Conservation (phyloP, 2,113 vertebrate species). For the Plotosus lineatus region DNA sequence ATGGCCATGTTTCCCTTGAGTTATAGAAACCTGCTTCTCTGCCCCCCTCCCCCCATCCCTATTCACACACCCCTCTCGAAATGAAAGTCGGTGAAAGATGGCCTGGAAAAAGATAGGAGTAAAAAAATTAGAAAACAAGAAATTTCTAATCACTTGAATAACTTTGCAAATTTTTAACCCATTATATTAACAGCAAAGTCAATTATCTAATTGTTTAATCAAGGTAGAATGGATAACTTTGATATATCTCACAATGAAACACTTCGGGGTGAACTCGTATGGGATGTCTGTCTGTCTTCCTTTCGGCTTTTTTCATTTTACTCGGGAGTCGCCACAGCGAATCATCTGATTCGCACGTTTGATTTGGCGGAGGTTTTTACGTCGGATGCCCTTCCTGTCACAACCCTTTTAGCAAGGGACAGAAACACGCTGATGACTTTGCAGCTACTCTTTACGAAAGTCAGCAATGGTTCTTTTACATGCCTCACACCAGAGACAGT, state of each 20-base stretch:
- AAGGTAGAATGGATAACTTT: background rate
- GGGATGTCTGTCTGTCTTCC: no score
- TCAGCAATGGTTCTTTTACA: no score
- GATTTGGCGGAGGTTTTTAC: no score
- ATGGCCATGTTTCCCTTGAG: conserved; percentile 50
- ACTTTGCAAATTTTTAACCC: background rate
- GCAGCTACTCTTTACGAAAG: no score
- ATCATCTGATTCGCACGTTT: no score
- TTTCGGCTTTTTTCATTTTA: no score
- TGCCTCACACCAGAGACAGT: no score
- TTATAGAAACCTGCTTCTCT: conserved; percentile 44
- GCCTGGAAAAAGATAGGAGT: background rate
- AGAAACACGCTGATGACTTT: no score
- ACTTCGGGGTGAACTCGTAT: no score
- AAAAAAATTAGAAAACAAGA: background rate
- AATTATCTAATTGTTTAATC: background rate
- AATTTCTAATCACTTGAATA: background rate
- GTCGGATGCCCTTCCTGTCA: no score
- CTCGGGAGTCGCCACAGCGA: no score
- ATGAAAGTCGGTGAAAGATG: background rate
- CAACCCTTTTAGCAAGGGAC: no score
- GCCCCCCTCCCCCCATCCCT: conserved; percentile 13
- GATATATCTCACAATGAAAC: background rate
- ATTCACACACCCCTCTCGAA: background rate
- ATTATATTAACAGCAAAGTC: background rate